Base-by-base conservation (phyloP, 2,888 invertebrate genomes). In the Dusona sp. region DNA sequence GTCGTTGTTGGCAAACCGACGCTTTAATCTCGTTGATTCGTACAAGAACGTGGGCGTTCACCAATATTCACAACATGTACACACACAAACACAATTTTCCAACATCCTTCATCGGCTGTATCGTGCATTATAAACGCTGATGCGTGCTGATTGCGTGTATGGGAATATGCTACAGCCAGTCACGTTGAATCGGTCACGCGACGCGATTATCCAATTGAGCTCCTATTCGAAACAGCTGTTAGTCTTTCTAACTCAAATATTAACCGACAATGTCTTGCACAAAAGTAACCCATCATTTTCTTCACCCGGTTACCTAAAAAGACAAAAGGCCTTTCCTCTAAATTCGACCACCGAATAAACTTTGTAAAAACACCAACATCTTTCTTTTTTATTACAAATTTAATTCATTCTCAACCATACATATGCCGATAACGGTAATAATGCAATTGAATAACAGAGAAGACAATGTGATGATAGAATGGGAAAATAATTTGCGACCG, bases 181-280 rank as follows among this genome's bases (percentile, higher is more conserved):
- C 77, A 57, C 83, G 84, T 86, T 89, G 86, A 88, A 88, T 88
- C 87, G 88, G 88, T 83, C 88, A 83, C 74, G 84, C 83, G 87
- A 86, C 87, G 83, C 70, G 81, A 93, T 93, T 93, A 93, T 93
- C 91, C 92, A 92, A 93, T 93, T 93, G 91, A 93, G 92, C 92
- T 92, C 89, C 89, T 93, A 92, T 72, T 77, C 91, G 91, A 91
- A 90, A 89, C 89, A 87, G 83, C 84, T 79, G 74, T 38, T 45
- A 72, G 73, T 70, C 45, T 91, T n/a, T 90, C 89, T 89, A 72
- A 13, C 80, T 42, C 42, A 48, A 45, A 64, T 48, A 48, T 70
- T 51, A 75, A 75, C 80, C 65, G 48, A 82, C 81, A 65, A 65
- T 78, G 87, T 89, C 82, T 92, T 90, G 90, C 90, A 89, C 90